Evolutionary conservation across 2,113 vertebrate genomes (phyloP).

Genomic region (Origma solitaria): DNA sequence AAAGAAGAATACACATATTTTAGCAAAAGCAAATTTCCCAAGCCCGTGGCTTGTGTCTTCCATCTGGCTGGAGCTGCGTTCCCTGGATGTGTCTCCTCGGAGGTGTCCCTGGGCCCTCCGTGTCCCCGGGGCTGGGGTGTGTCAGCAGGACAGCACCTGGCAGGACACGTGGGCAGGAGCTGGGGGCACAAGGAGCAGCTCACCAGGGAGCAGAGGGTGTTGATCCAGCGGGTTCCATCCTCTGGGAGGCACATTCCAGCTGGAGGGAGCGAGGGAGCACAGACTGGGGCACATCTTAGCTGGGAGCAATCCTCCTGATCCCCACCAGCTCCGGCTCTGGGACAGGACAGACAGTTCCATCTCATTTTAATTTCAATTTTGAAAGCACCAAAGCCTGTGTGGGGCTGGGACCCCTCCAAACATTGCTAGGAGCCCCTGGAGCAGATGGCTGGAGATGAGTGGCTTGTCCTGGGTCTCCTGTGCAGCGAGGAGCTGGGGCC

Average conservation of each 20-base stretch:
- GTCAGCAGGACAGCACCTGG: neutral
- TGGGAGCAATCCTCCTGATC: neutral
- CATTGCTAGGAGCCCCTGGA: neutral
- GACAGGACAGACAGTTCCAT: neutral
- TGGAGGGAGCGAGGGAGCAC: neutral
- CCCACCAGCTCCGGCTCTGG: neutral
- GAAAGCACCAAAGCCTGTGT: neutral
- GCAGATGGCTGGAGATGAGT: neutral
- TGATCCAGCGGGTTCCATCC: neutral
- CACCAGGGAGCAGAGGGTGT: neutral
- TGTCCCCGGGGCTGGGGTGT: neutral
- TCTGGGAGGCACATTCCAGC: neutral
- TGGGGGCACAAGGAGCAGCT: neutral
- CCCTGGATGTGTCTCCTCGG: neutral
- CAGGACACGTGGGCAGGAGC: neutral
- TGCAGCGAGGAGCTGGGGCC: neutral
- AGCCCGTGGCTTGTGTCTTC: neutral
- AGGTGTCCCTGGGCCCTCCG: neutral
- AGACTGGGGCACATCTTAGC: fast-evolving
- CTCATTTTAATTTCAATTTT: neutral
- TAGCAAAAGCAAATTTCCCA: neutral
- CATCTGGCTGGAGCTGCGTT: neutral
- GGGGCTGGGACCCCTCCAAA: neutral
- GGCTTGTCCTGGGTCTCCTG: neutral
- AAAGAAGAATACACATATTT: fast-evolving